phyloP scores from a whole-genome alignment of 2,797 vertebrate species.

The Austrolebias charrua region DNA sequence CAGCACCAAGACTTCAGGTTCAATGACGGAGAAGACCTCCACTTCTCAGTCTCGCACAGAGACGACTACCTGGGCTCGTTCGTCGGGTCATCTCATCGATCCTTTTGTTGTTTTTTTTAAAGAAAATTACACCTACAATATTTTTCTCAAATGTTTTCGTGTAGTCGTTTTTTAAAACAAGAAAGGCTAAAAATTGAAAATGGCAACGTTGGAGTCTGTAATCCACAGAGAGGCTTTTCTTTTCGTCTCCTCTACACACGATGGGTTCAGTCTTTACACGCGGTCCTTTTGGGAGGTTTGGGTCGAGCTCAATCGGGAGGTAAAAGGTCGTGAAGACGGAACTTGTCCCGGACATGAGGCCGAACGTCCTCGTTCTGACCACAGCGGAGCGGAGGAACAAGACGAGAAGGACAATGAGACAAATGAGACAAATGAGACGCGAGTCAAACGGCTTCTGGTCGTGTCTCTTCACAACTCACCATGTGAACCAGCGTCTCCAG shows the following conservation, averaged over 20 bases:
- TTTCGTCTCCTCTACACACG: slow-evolving; percentile 22
- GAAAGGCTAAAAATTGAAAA: slow-evolving; percentile 84
- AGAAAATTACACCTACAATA: slow-evolving; percentile 71
- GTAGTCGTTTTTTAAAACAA: slow-evolving; percentile 81
- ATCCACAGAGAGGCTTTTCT: slow-evolving; percentile 84
- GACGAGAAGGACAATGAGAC: not conserved
- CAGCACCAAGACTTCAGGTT: slow-evolving; percentile 77
- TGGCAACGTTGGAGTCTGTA: slow-evolving; percentile 91
- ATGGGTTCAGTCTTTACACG: slow-evolving; percentile 66
- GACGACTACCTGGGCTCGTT: slow-evolving; percentile 79
- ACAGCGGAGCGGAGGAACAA: not conserved
- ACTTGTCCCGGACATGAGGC: slow-evolving; percentile 95
- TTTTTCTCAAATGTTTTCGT: slow-evolving; percentile 78
- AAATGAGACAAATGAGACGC: too few relatives aligned
- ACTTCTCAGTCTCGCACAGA: slow-evolving; percentile 70
- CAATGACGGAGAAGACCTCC: slow-evolving; percentile 44
- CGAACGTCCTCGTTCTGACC: slow-evolving; percentile 95
- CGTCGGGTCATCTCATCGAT: slow-evolving; percentile 64
- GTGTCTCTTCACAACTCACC: slow-evolving; percentile 72
- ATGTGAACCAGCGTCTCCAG: slow-evolving; percentile 98
- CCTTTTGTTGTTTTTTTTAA: slow-evolving; percentile 49
- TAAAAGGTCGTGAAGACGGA: slow-evolving; percentile 97
- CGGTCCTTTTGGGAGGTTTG: slow-evolving; percentile 48
- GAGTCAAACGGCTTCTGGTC: not conserved
- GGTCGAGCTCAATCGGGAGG: slow-evolving; percentile 89